Base-by-base conservation (phyloP, 1,140 invertebrate genomes). In the Heliconius congener region DNA sequence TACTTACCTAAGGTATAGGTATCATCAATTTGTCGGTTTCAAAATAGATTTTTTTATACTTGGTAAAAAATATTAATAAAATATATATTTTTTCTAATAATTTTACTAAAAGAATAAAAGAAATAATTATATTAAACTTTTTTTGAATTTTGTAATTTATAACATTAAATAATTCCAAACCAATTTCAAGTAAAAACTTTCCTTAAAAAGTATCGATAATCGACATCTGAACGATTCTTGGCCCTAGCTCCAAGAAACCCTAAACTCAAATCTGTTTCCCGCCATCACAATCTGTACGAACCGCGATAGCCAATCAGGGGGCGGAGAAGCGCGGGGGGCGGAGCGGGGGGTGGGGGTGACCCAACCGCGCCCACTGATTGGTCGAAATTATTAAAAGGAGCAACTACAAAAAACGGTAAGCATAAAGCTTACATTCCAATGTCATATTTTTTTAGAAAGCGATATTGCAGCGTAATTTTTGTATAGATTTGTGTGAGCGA, bases 251-350 rank as follows among this genome's bases (percentile, higher is more conserved):
- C 23, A 91, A 93, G 92, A 93, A 91, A 89, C 89, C 88, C 87
- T 91, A 89, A 90, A 93, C 90, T 91, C 91, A 93, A 94, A 94
- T 92, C 91, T 87, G 89, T 92, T 94, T 93, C 91, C 88, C 88
- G 91, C 90, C 89, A 93, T 93, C 89, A 86, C 91, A 93, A 93
- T 93, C 91, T 90, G 91, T 87, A 86, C 8, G 6, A 16, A 66
- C 84, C 79, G 74, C 74, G 74, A 73, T 80, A 82, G 85, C 91
- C 92, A 94, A 94, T 94, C 82, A 82, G 77, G 71, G 74, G 76
- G 71, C 80, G 83, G 88, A 91, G 91, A 91, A 91, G 88, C 88
- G 86, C 82, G 85, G 88, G 87, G 85, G 85, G 74, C 79, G 76
- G 60, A 4, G 27, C 55, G 50, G 19, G 27, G 23, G 60, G 60